Percentiles rank a stretch among this genome's conserved stretches.
Evolutionary conservation across 2,113 vertebrate genomes (phyloP).

Genomic region (Paraplagusia blochii): DNA sequence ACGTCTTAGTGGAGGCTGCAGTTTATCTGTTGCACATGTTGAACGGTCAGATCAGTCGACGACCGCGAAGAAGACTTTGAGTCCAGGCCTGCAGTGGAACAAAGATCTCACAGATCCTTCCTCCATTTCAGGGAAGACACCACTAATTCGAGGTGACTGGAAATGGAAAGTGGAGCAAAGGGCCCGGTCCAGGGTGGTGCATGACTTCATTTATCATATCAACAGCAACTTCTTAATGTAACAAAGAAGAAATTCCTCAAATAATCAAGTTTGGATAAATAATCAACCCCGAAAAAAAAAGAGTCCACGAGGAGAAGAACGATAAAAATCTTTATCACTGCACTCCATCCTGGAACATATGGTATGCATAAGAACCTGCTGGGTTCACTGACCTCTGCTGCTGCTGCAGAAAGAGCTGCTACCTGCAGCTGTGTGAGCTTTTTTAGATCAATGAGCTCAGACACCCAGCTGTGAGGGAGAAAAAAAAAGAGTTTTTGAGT

Average conservation of each 20-base stretch:
- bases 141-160: neutral
- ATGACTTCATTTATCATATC: neutral
- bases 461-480: neutral
- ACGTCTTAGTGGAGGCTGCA: constrained; percentile 12
- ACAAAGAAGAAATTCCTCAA: too few species aligned
- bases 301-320: neutral
- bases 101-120: neutral
- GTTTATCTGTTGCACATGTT: constrained; percentile 25
- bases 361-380: constrained; percentile 3
- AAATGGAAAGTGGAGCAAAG: neutral
- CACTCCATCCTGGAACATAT: neutral
- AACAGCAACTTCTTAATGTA: neutral
- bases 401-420: constrained; percentile 4
- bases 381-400: constrained; percentile 7
- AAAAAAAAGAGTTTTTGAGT: neutral
- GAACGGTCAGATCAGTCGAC: constrained; percentile 1
- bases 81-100: neutral
- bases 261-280: too few species aligned
- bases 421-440: constrained; percentile 1
- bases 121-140: neutral
- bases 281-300: too few species aligned
- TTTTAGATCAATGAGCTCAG: constrained; percentile 6
- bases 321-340: neutral
- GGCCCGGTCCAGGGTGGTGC: too few species aligned
- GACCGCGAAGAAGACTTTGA: too few species aligned